Evolutionary conservation across 2,797 vertebrate genomes (phyloP).

Genomic region (Clarias laeviceps): DNA sequence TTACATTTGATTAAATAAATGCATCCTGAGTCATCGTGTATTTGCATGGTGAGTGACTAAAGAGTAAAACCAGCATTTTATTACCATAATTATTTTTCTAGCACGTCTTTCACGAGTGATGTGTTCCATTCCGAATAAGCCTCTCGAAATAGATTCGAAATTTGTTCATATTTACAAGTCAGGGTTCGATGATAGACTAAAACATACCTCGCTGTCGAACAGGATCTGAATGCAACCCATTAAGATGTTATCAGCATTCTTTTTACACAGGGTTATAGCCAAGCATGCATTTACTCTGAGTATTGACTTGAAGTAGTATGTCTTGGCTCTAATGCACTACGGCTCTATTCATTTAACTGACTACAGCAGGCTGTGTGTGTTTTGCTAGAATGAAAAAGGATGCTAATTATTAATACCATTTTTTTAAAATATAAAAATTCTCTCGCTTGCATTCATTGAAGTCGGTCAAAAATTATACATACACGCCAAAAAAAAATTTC

Average conservation of each 20-base stretch:
- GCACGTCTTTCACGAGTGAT: not conserved
- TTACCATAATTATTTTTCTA: not conserved
- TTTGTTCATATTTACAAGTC: not conserved
- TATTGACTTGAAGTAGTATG: not conserved
- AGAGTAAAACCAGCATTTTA: not conserved
- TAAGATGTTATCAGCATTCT: not conserved
- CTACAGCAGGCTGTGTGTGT: not conserved
- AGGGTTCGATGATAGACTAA: not conserved
- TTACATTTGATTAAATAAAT: not conserved
- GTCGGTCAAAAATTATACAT: not conserved
- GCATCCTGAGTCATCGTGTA: not conserved
- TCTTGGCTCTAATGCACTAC: not conserved
- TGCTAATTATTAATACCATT: not conserved
- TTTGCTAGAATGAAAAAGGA: not conserved
- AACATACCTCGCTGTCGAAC: not conserved
- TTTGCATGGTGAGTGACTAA: not conserved
- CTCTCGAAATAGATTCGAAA: not conserved
- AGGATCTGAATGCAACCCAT: not conserved
- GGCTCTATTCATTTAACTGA: not conserved
- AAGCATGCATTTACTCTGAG: not conserved
- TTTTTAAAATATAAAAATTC: not conserved
- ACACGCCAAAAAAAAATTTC: not conserved
- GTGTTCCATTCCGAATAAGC: not conserved
- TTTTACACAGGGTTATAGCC: not conserved
- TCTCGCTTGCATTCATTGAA: not conserved